Evolutionary conservation across 2,113 vertebrate species (phyloP).

Genomic region (Aphelocoma coerulescens): DNA sequence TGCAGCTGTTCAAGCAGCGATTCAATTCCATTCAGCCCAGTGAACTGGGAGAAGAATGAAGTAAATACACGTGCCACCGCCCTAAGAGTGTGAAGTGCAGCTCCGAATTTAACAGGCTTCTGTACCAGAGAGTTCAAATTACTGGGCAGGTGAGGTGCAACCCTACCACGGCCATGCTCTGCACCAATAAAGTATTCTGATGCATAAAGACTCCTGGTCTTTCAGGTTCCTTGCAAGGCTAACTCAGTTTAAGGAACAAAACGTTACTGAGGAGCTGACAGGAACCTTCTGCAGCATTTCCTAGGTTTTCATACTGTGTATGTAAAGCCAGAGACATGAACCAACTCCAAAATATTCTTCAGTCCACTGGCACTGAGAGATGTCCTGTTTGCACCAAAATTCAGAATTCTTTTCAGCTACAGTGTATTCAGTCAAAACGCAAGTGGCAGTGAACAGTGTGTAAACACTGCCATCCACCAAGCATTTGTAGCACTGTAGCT

Average conservation of each 20-base stretch:
- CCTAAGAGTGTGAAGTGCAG: background rate
- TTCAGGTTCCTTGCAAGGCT: background rate
- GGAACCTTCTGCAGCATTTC: background rate
- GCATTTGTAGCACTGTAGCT: background rate
- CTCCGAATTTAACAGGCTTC: background rate
- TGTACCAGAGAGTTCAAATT: background rate
- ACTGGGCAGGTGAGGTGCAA: background rate
- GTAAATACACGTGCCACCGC: background rate
- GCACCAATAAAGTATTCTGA: background rate
- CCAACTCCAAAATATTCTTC: background rate
- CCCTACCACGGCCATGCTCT: accelerated
- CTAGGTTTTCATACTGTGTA: background rate
- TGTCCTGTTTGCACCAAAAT: background rate
- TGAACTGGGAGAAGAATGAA: background rate
- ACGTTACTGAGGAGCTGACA: background rate
- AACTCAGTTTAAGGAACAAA: background rate
- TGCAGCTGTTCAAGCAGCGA: slow-evolving; percentile 71
- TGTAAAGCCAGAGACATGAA: background rate
- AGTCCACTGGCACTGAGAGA: background rate
- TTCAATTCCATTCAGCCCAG: background rate
- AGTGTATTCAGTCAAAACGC: background rate
- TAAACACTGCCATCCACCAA: background rate
- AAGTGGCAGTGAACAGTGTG: background rate
- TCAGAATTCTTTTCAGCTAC: background rate
- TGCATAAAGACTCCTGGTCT: background rate